phyloP scores from a whole-genome alignment of 2,113 vertebrate genomes.

The Podarcis cretensis region DNA sequence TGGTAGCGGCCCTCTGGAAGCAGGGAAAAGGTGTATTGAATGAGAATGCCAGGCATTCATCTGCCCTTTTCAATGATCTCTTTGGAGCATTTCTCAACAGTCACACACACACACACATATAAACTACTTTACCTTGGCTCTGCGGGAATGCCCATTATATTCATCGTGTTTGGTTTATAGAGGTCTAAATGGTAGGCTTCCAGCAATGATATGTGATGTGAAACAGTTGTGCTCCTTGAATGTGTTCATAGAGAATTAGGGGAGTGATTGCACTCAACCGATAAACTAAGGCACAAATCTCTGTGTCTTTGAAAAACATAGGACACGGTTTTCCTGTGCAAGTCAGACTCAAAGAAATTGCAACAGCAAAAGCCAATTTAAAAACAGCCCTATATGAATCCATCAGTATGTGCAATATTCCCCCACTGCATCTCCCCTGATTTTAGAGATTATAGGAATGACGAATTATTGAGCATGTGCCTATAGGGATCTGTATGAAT shows the following conservation, averaged over 20 bases:
- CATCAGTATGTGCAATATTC: neutral
- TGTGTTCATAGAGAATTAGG: neutral
- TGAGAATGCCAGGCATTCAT: neutral
- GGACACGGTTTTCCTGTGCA: neutral
- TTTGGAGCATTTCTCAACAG: slow-evolving; percentile 44
- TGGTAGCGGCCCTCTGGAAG: slow-evolving; percentile 26
- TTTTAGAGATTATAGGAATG: neutral
- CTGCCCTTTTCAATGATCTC: slow-evolving; percentile 9
- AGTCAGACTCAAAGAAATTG: neutral
- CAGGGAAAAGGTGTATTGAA: slow-evolving; percentile 27
- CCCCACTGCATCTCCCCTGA: too few species aligned
- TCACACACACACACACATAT: neutral
- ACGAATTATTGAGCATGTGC: neutral
- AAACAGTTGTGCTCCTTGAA: slow-evolving; percentile 9
- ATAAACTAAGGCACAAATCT: slow-evolving; percentile 14
- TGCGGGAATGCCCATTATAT: slow-evolving; percentile 18
- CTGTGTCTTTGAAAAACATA: slow-evolving; percentile 23
- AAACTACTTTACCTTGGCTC: slow-evolving; percentile 32
- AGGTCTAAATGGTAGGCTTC: slow-evolving; percentile 28
- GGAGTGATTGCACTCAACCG: slow-evolving; percentile 17
- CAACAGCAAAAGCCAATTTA: neutral
- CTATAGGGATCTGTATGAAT: neutral
- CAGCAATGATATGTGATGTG: neutral
- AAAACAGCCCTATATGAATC: neutral
- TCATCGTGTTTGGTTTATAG: slow-evolving; percentile 30